Base-by-base conservation (phyloP, 1,140 invertebrate species). In the Megathymus violae region DNA sequence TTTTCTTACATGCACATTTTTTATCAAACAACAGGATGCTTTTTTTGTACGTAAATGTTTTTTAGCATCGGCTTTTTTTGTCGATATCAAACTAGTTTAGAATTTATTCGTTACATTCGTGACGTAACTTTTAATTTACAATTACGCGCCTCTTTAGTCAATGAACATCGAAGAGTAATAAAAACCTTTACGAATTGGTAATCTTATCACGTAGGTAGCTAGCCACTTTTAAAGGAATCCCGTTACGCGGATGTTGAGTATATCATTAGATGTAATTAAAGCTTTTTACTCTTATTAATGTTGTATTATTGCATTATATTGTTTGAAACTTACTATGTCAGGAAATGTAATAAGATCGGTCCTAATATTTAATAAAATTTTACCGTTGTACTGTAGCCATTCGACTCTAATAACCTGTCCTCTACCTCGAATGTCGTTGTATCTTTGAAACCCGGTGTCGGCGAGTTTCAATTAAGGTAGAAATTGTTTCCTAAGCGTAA, bases 51-150 rank as follows among this genome's bases (percentile, higher is more conserved):
- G 11, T 22, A 48, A 48, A 48, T 34, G 13, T 31, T 15, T 48
- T 7, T 31, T 11, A 31, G 2, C n/a, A 25, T 48, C 14, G 15
- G 27, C 25, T n/a, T n/a, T 43, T 56, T 56, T 43, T 56, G 22
- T 43, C 13, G 40, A 38, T 50, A 7, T 7, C 19, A 56, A 56
- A 56, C 52, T 56, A 56, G 52, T 56, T 56, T 43, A 31, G 13
- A 16, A 17, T 22, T 22, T 36, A 27, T 43, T 43, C 40, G 25
- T 40, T 19, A 38, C 22, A 15, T 15, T 9, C 38, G 41, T 56
- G 52, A 58, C 41, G 52, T 58, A 58, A 58, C 15, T 40, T n/a
- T 15, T 44, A 58, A 58, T 58, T 58, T 58, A 25, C 52, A 43
- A 58, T 58, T 58, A 58, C 25, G 40, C 52, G 52, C 52, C 16